Evolutionary conservation across 2,797 vertebrate genomes (phyloP), one percentile per base, ranked within the genome.

Genomic region (Catamblyrhynchus diadema): DNA sequence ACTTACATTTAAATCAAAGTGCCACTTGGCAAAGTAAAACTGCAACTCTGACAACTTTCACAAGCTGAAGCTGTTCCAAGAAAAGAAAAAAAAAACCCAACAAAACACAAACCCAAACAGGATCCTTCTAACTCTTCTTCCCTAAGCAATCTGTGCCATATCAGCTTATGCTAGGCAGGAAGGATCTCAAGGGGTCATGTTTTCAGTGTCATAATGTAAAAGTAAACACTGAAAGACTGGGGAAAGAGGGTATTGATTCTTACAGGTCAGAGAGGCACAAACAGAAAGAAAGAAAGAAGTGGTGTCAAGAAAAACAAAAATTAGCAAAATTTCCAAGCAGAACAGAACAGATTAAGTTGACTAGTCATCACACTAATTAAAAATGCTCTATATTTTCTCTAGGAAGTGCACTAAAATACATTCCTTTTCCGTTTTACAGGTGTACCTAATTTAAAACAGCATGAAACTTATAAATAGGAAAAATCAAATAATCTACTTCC

Each of bases 1-100:
- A 83, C 67, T 94, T 94, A 59, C 73, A 94, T 94, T 88, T 85
- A 96, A 97, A 98, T 98, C 95, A 93, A 96, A 95, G 94, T 88
- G 96, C 97, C 95, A 96, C 94, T 85, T 72, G 61, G 61, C 79
- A 97, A 85, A 81, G 73, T 93, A 96, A 95, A 95, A 91, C 87
- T 97, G 94, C 96, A 94, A 91, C 65, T 95, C 67, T 57, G 66
- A 94, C 91, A 96, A 90, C 94, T 94, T 97, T 77, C 72, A 93
- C 54, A 91, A 88, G 65, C 87, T 86, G 86, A 96, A 90, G 45
- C 27, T 72, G 51, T 73, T 93, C 50, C 91, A 93, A 94, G 47
- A 25, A 41, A n/a, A 71, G 16, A 19, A 59, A 78, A 69, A 72
- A 77, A 79, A 64, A 57, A 35, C 6, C 0, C 60, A 57, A 50